Percentiles rank a stretch among this genome's conserved stretches.
phyloP scores from a whole-genome alignment of 2,888 invertebrate species.

The Scaptomyza parva region DNA sequence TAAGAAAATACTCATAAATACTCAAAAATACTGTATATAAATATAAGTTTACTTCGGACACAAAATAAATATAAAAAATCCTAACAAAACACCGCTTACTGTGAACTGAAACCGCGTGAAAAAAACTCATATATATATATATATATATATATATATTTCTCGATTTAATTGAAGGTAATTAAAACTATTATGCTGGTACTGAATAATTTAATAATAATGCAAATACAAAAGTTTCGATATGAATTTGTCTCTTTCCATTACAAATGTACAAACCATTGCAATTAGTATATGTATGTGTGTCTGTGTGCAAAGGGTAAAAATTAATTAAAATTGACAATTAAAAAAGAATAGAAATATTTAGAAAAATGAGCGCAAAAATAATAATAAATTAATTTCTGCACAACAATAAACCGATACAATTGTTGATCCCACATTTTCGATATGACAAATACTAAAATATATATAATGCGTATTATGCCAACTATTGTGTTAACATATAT shows the following conservation, averaged over 20 bases:
- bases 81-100: neutral
- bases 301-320: slow-evolving; percentile 30
- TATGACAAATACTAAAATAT: slow-evolving; percentile 44
- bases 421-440: slow-evolving; percentile 65
- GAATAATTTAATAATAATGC: slow-evolving; percentile 44
- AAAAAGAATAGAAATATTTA: slow-evolving; percentile 35
- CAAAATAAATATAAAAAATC: neutral
- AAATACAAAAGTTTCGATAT: slow-evolving; percentile 5
- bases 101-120: neutral
- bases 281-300: neutral
- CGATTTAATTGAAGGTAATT: slow-evolving; percentile 34
- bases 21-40: too few relatives aligned
- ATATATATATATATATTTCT: too few relatives aligned
- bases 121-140: neutral
- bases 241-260: neutral
- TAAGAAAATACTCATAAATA: neutral
- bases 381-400: slow-evolving; percentile 51
- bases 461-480: slow-evolving; percentile 44
- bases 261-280: too few relatives aligned
- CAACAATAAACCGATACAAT: slow-evolving; percentile 32
- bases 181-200: slow-evolving; percentile 46
- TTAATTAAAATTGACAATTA: slow-evolving; percentile 68
- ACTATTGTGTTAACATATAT: too few relatives aligned
- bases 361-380: slow-evolving; percentile 52
- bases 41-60: neutral